Conservation (phyloP, 2,113 vertebrate species). For the Rhizomys pruinosus region DNA sequence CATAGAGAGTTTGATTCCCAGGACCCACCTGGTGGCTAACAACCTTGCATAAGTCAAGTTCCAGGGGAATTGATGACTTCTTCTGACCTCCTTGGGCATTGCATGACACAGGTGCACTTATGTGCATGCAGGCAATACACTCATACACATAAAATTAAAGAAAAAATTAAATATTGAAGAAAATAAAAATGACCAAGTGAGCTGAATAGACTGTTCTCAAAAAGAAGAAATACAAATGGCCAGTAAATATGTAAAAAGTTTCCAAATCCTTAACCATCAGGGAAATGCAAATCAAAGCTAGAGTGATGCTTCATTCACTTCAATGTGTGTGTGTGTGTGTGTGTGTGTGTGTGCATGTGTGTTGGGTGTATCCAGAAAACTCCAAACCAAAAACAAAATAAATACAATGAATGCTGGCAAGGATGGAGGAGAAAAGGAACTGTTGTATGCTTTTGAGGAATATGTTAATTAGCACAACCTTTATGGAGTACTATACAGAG, state of each 20-base stretch:
- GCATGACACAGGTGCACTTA: too few species aligned
- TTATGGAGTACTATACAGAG: neutral
- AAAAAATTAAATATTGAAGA: neutral
- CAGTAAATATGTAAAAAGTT: neutral
- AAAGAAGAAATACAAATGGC: neutral
- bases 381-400: neutral
- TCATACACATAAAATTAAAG: neutral
- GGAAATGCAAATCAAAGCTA: neutral
- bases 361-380: too few species aligned
- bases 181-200: neutral
- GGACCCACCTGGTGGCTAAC: too few species aligned
- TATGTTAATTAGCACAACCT: neutral
- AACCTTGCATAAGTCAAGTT: too few species aligned
- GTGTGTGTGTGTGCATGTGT: too few species aligned
- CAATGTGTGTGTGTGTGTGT: too few species aligned
- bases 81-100: too few species aligned
- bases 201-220: neutral
- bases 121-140: too few species aligned
- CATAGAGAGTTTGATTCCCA: too few species aligned
- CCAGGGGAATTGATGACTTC: too few species aligned
- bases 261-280: neutral
- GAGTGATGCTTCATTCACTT: too few species aligned
- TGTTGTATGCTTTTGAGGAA: neutral
- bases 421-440: neutral
- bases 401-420: neutral